Conservation (phyloP, 1,140 invertebrate genomes). For the Bombus superbus region DNA sequence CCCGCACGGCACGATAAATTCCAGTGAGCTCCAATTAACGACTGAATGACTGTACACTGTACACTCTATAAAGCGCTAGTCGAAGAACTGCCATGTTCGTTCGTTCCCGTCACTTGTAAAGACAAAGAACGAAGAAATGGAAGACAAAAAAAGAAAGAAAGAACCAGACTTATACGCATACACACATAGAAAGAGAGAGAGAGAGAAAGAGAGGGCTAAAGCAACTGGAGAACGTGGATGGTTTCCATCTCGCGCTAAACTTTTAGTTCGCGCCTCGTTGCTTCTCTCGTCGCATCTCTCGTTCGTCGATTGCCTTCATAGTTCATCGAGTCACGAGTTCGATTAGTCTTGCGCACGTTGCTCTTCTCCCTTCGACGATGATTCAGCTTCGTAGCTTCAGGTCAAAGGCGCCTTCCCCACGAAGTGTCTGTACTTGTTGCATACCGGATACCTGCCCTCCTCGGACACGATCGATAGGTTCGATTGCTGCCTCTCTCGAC, state of each 20-base stretch:
- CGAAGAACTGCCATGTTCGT: conserved; percentile 39
- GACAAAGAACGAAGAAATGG: not conserved
- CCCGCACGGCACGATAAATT: conserved; percentile 34
- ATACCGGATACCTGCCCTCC: conserved; percentile 62
- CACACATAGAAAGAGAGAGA: not conserved
- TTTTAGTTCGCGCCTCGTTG: not conserved
- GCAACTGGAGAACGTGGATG: conserved; percentile 15
- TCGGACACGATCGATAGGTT: conserved; percentile 74
- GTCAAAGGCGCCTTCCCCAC: conserved; percentile 73
- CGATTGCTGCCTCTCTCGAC: conserved; percentile 63
- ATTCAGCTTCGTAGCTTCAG: conserved; percentile 40
- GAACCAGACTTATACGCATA: not conserved
- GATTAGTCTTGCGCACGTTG: not conserved
- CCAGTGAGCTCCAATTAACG: conserved; percentile 41
- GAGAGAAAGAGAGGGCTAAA: not conserved
- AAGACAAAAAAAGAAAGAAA: conserved; percentile 1
- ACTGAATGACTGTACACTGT: conserved; percentile 19
- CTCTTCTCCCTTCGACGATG: not conserved
- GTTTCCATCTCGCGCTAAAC: not conserved
- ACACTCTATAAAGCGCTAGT: conserved; percentile 28
- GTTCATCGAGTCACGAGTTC: conserved; percentile 5
- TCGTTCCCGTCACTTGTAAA: not conserved
- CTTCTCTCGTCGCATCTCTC: not conserved
- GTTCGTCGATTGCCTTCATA: not conserved
- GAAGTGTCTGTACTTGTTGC: conserved; percentile 73